Conservation (phyloP, 1,140 invertebrate genomes). For the Neomicropteryx cornuta region DNA sequence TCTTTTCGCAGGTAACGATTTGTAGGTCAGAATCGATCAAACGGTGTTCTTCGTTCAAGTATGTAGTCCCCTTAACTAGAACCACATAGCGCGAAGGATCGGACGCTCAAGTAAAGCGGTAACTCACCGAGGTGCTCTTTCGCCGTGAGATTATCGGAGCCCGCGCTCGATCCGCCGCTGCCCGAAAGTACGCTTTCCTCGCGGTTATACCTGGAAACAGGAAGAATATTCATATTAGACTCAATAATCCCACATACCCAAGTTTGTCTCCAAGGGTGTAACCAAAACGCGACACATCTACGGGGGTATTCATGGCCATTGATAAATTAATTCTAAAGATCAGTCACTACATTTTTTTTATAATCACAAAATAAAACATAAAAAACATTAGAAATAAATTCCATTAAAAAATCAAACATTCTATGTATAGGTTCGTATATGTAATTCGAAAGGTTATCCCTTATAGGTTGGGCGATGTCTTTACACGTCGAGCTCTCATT, state of each 20-base stretch:
- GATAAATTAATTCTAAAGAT: no score
- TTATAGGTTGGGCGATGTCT: no score
- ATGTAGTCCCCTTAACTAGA: not conserved
- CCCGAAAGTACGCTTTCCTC: conserved; percentile 36
- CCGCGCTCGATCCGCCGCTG: conserved; percentile 35
- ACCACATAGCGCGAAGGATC: not conserved
- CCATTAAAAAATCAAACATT: no score
- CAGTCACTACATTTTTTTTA: no score
- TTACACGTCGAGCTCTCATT: no score
- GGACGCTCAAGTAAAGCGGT: conserved; percentile 7
- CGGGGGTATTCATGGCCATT: no score
- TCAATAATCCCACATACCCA: no score
- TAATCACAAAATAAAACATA: no score
- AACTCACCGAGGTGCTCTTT: conserved; percentile 21
- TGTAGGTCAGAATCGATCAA: not conserved
- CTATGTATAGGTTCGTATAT: no score
- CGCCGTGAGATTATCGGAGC: conserved; percentile 32
- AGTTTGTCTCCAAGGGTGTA: not conserved
- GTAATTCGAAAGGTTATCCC: no score
- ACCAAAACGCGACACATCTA: no score
- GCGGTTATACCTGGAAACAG: conserved; percentile 29
- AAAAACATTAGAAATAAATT: no score
- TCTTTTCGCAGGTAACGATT: not conserved
- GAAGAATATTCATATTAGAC: not conserved
- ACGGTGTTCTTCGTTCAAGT: not conserved